Evolutionary conservation across 2,888 invertebrate species (phyloP).

Genomic region (Trachelus troglodyta): DNA sequence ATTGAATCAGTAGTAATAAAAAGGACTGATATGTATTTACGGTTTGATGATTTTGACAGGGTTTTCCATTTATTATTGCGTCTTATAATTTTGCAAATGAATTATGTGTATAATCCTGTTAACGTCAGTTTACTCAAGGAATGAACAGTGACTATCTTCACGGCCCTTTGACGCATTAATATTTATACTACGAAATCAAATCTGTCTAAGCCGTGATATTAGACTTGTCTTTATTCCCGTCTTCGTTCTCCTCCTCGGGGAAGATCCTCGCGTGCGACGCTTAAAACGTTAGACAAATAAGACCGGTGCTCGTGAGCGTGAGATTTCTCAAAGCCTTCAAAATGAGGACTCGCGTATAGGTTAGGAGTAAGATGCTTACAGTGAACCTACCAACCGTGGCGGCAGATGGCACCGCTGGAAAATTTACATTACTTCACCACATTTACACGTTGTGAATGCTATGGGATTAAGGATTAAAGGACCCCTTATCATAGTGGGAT

Average conservation of each 20-base stretch:
- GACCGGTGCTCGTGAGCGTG: constrained; percentile 17
- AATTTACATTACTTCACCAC: constrained; percentile 43
- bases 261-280: constrained; percentile 37
- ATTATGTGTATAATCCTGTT: not conserved
- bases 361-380: not conserved
- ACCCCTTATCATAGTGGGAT: not conserved
- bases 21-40: not conserved
- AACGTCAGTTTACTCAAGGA: not conserved
- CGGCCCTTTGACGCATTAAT: constrained; percentile 40
- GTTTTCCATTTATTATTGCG: not conserved
- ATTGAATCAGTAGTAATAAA: not conserved
- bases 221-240: not conserved
- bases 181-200: constrained; percentile 51
- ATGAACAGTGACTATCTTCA: not conserved
- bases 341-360: not conserved
- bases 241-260: constrained; percentile 23
- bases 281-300: constrained; percentile 48
- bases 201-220: constrained; percentile 35
- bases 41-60: not conserved
- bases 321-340: not conserved
- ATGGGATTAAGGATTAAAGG: constrained; percentile 22
- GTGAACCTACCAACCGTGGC: not conserved
- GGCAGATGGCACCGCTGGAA: constrained; percentile 24
- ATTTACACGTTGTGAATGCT: constrained; percentile 24
- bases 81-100: not conserved